These are phyloP conservation scores for Camelus dromedarius DNA, from an alignment of 2,113 vertebrate species.

Conservation along the genomic window DNA sequence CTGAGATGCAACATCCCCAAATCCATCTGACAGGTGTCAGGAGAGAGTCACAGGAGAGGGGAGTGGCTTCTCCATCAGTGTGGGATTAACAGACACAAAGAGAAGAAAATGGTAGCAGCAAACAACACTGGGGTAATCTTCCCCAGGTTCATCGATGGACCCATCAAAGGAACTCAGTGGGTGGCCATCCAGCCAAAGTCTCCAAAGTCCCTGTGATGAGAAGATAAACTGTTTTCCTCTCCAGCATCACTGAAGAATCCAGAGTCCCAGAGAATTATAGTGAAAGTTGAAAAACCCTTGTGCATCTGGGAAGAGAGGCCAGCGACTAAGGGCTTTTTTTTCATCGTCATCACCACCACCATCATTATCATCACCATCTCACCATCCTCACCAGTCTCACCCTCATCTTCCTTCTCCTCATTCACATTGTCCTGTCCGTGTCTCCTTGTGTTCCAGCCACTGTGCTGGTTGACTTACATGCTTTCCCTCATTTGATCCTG, in stretches of 20 bases:
- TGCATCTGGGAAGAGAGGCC: background rate
- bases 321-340: background rate
- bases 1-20: fast-evolving
- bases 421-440: no score
- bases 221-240: background rate
- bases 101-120: background rate
- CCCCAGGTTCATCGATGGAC: fast-evolving
- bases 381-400: background rate
- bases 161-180: background rate
- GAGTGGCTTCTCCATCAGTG: fast-evolving
- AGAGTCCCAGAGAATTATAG: background rate
- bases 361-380: fast-evolving
- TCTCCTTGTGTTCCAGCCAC: background rate
- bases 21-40: background rate
- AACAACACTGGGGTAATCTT: background rate
- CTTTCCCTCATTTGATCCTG: background rate
- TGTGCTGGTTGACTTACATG: fast-evolving
- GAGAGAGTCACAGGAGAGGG: fast-evolving
- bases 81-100: no score
- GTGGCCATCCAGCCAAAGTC: fast-evolving
- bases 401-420: background rate
- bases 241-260: background rate
- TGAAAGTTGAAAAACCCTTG: background rate
- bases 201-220: fast-evolving
- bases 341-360: fast-evolving